phyloP scores from a whole-genome alignment of 1,140 invertebrate genomes.

The Aethina tumida region DNA sequence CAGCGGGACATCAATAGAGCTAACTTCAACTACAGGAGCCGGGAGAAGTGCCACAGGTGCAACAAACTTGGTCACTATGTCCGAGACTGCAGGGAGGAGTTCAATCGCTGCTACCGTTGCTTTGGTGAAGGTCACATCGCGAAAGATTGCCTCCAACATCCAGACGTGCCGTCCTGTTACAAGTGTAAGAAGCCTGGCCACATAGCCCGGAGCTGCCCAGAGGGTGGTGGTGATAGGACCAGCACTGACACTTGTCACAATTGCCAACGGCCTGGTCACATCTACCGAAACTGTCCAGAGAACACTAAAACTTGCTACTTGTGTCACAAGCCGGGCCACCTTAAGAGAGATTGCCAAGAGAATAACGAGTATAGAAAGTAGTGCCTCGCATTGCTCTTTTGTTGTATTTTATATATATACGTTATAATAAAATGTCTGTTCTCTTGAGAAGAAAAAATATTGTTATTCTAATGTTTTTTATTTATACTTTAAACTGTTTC shows the following conservation, averaged over 20 bases:
- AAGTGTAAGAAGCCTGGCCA: slow-evolving; percentile 84
- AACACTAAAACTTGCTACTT: slow-evolving; percentile 78
- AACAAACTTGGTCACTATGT: slow-evolving; percentile 89
- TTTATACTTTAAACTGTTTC: slow-evolving; percentile 15
- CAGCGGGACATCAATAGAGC: slow-evolving; percentile 49
- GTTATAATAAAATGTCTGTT: slow-evolving; percentile 15
- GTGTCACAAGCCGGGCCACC: slow-evolving; percentile 81
- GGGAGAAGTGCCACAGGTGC: slow-evolving; percentile 90
- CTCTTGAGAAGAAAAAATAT: slow-evolving; percentile 10
- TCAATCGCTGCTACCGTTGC: slow-evolving; percentile 77
- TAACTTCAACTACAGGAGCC: slow-evolving; percentile 43
- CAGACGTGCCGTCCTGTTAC: slow-evolving; percentile 73
- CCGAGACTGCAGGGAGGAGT: slow-evolving; percentile 80
- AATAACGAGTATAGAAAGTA: slow-evolving; percentile 36
- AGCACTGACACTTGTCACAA: slow-evolving; percentile 67
- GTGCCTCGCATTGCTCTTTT: slow-evolving; percentile 16
- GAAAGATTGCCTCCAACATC: slow-evolving; percentile 75
- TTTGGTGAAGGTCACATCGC: slow-evolving; percentile 80
- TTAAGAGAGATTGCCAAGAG: slow-evolving; percentile 81
- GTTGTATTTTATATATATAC: slow-evolving; percentile 22
- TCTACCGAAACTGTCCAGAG: slow-evolving; percentile 80
- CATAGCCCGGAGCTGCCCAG: slow-evolving; percentile 76
- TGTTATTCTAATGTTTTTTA: slow-evolving; percentile 16
- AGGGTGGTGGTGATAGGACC: slow-evolving; percentile 42
- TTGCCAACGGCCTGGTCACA: slow-evolving; percentile 77